Evolutionary conservation across 2,113 vertebrate species (phyloP).

Genomic region (Neolamprologus hecqui): DNA sequence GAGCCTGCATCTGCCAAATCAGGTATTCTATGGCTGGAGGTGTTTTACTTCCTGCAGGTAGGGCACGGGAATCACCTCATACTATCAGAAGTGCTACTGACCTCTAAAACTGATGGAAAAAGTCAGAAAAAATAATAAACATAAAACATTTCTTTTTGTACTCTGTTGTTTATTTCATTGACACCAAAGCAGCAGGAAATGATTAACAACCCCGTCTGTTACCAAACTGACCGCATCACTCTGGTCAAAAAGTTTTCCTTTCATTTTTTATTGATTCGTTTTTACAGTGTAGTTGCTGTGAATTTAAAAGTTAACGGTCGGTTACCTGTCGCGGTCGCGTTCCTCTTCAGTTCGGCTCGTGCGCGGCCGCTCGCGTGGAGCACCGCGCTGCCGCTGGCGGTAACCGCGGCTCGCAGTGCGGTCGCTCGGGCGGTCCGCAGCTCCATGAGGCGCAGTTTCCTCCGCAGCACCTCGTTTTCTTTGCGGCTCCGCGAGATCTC

Average conservation of each 20-base stretch:
- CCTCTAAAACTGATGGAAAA: background rate
- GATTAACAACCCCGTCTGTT: background rate
- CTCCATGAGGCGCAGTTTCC: constrained; percentile 55
- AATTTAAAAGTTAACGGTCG: background rate
- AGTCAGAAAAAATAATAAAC: background rate
- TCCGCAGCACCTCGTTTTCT: constrained; percentile 54
- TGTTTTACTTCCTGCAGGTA: background rate
- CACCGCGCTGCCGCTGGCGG: background rate
- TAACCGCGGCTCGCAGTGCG: background rate
- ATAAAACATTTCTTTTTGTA: background rate
- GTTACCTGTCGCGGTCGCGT: background rate
- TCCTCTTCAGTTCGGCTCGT: background rate
- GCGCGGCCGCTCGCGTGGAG: background rate
- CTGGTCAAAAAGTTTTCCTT: rapidly evolving
- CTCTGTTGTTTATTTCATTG: background rate
- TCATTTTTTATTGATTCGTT: rapidly evolving
- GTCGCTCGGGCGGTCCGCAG: constrained; percentile 20
- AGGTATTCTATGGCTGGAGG: background rate
- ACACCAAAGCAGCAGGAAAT: rapidly evolving
- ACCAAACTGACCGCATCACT: background rate
- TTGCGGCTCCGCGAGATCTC: constrained; percentile 52
- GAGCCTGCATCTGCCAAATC: background rate
- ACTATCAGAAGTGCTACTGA: background rate
- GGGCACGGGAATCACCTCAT: background rate
- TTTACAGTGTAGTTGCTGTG: rapidly evolving